phyloP scores from a whole-genome alignment of 2,113 vertebrate genomes.

The Gnathonemus echidnorhynchus region DNA sequence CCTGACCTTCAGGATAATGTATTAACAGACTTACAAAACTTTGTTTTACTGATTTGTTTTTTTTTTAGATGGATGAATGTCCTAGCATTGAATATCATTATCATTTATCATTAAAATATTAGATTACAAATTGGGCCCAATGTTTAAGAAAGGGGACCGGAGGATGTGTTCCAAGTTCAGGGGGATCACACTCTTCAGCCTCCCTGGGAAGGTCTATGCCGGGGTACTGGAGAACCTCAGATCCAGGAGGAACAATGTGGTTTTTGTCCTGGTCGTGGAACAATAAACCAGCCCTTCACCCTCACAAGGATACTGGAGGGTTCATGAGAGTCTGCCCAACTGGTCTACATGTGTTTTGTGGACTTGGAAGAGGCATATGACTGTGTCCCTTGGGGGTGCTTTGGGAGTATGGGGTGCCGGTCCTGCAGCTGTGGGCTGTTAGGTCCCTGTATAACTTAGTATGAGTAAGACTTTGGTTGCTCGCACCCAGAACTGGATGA shows the following conservation, averaged over 20 bases:
- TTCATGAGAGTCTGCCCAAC: neutral
- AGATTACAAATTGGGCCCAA: neutral
- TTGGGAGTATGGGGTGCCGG: neutral
- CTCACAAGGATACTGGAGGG: neutral
- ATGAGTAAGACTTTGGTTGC: neutral
- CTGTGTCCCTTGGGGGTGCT: neutral
- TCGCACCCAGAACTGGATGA: neutral
- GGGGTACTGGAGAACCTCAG: too few relatives aligned
- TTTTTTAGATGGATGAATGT: neutral
- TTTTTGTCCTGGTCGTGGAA: too few relatives aligned
- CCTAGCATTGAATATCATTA: neutral
- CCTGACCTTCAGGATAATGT: neutral
- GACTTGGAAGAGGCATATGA: neutral
- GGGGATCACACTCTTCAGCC: too few relatives aligned
- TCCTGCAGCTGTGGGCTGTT: neutral
- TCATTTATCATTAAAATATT: neutral
- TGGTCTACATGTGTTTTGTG: neutral
- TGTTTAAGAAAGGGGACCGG: too few relatives aligned
- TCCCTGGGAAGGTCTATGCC: too few relatives aligned
- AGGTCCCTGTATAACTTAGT: neutral
- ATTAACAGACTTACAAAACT: neutral
- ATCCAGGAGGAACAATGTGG: too few relatives aligned
- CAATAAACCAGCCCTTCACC: neutral
- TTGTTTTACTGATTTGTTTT: neutral
- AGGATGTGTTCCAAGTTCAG: too few relatives aligned